Evolutionary conservation across 2,113 vertebrate species (phyloP), one percentile per base, ranked within the genome.

Genomic region (Myiozetetes cayanensis): DNA sequence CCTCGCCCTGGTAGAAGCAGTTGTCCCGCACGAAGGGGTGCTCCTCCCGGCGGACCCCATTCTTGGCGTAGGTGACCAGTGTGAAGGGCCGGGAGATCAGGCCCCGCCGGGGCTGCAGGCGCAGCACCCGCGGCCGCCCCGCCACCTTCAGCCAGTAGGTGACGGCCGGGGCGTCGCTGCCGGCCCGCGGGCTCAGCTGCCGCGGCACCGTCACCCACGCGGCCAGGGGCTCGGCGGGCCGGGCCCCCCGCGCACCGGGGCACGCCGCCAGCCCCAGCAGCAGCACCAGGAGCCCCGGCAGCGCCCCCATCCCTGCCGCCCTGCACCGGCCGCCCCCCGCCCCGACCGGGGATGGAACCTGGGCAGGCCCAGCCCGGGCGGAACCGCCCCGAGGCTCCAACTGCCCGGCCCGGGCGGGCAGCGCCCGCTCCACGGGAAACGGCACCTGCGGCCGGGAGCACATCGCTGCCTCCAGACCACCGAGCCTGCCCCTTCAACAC

Each of bases 1-100:
- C 93, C 22, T 92, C 80, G 0, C 97, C 97, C 31, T 95, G 94
- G 33, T 95, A 96, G 59, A 96, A 96, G 82, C 97, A 98, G 78
- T 92, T 76, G 73, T 93, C 74, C 13, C 17, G 93, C 35, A 98
- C 43, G 1, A 96, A 87, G 33, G 87, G 93, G 3, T 92, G 90
- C 35, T 97, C 95, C 55, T 95, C 47, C 30, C 67, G 30, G 24
- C 94, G 79, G 12, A n/a, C 10, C 9, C 95, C 95, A 2, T 70
- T 72, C 23, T 58, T 73, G 28, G 55, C 25, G 2, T 97, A 98
- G 28, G 97, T 97, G 75, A 98, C 95, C 33, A 97, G 27, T 8
- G 80, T 71, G 56, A 97, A 59, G 24, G 93, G 83, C 44, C 35
- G 61, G 47, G 96, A 81, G 21, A 87, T 31, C 55, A 97, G 55